phyloP scores from a whole-genome alignment of 1,140 invertebrate genomes.

The Heliothis subflexa region DNA sequence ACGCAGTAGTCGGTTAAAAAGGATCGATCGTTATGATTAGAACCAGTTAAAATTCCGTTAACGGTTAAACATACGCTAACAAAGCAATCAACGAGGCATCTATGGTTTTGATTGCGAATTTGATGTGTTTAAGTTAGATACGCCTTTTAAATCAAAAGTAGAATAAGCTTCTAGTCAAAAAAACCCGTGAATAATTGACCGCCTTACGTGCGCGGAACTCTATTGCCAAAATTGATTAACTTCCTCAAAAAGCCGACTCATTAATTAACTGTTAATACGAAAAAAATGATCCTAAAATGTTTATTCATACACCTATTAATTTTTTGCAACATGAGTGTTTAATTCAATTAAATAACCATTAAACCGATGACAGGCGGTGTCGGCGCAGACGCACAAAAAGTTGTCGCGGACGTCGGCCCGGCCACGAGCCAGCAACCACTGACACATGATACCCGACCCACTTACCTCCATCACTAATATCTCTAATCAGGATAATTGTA shows the following conservation, averaged over 20 bases:
- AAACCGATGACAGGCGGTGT: slow-evolving; percentile 71
- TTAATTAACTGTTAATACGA: slow-evolving; percentile 37
- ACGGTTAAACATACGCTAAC: neutral
- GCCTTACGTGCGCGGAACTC: neutral
- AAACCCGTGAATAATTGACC: neutral
- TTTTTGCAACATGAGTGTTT: slow-evolving; percentile 65
- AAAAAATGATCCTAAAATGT: slow-evolving; percentile 25
- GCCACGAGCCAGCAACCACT: slow-evolving; percentile 55
- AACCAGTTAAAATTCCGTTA: slow-evolving; percentile 28
- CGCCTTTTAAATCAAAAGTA: slow-evolving; percentile 15
- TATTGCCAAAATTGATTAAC: slow-evolving; percentile 2
- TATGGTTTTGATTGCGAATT: slow-evolving; percentile 23
- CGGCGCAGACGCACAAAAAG: slow-evolving; percentile 68
- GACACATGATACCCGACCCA: slow-evolving; percentile 68
- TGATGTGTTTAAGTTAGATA: neutral
- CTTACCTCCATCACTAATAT: slow-evolving; percentile 66
- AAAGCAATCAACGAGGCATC: slow-evolving; percentile 13
- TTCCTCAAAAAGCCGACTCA: slow-evolving; percentile 19
- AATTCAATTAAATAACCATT: slow-evolving; percentile 75
- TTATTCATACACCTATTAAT: slow-evolving; percentile 50
- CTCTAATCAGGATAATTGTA: slow-evolving; percentile 72
- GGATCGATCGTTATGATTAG: neutral
- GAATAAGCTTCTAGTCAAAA: slow-evolving; percentile 14
- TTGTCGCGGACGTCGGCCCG: slow-evolving; percentile 51
- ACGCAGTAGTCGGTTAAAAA: too few species aligned